Evolutionary conservation across 2,113 vertebrate genomes (phyloP).

Genomic region (Paralichthys olivaceus): DNA sequence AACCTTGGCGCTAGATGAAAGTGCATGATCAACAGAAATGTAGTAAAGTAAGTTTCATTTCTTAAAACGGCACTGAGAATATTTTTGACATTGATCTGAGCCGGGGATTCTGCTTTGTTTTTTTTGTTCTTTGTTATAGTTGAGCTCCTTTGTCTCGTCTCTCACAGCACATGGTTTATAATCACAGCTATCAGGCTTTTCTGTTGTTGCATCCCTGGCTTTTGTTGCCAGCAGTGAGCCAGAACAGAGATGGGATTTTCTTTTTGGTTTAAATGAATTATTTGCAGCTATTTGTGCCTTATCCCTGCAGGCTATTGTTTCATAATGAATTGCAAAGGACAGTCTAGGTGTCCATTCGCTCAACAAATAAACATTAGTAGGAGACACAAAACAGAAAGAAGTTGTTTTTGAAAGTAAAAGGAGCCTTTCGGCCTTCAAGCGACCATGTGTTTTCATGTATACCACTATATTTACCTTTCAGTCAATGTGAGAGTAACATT

Average conservation of each 20-base stretch:
- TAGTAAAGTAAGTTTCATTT: constrained; percentile 23
- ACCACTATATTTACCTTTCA: not conserved
- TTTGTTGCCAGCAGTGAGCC: constrained; percentile 42
- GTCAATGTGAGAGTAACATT: constrained; percentile 30
- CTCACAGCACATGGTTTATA: constrained; percentile 31
- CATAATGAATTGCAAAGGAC: constrained; percentile 51
- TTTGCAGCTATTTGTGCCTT: constrained; percentile 49
- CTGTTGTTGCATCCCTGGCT: constrained; percentile 43
- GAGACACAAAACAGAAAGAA: constrained; percentile 19
- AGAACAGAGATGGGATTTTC: constrained; percentile 45
- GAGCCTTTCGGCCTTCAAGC: constrained; percentile 27
- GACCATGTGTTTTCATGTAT: constrained; percentile 8
- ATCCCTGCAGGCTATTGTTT: constrained; percentile 46
- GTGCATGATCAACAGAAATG: constrained; percentile 13
- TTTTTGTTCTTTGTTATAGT: constrained; percentile 2
- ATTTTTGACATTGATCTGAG: constrained; percentile 40
- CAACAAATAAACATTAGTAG: constrained; percentile 42
- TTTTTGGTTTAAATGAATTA: constrained; percentile 54
- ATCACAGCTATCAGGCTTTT: constrained; percentile 48
- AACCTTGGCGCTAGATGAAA: constrained; percentile 24
- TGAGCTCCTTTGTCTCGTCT: constrained; percentile 21
- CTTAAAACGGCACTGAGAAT: constrained; percentile 19
- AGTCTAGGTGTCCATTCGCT: constrained; percentile 36
- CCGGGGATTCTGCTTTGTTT: constrained; percentile 12
- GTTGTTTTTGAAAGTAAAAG: constrained; percentile 35